Conservation (phyloP, 2,888 invertebrate genomes). For the Troilus luridus region DNA sequence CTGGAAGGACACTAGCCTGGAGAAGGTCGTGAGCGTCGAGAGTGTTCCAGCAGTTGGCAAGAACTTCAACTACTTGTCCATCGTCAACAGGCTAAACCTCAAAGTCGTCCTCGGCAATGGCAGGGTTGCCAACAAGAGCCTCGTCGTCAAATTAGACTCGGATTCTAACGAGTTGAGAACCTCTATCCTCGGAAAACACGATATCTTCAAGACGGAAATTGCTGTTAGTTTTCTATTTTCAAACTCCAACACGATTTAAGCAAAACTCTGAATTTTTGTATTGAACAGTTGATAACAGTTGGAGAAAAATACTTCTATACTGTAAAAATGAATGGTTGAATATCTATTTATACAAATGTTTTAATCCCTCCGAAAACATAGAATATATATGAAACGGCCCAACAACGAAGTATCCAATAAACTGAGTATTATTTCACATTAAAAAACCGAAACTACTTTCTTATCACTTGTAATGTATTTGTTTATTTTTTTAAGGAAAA, state of each 20-base stretch:
- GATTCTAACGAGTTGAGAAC: neutral
- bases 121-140: neutral
- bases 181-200: neutral
- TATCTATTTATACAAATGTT: too few relatives aligned
- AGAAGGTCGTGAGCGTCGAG: neutral
- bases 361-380: too few relatives aligned
- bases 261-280: too few relatives aligned
- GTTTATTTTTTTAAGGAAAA: neutral
- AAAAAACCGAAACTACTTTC: too few relatives aligned
- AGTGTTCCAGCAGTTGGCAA: slow-evolving; percentile 31
- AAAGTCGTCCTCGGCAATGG: slow-evolving; percentile 33
- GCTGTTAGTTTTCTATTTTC: neutral
- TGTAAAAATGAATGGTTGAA: too few relatives aligned
- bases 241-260: too few relatives aligned
- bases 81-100: slow-evolving; percentile 49
- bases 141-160: neutral
- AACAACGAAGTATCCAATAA: too few relatives aligned
- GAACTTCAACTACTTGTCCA: slow-evolving; percentile 53
- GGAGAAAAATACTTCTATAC: too few relatives aligned
- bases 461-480: too few relatives aligned
- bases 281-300: too few relatives aligned
- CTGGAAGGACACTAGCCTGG: neutral
- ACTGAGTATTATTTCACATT: too few relatives aligned
- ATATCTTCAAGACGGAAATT: neutral
- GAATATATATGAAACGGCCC: too few relatives aligned